A percentile compares a stretch with the other conserved stretches of the same genome.
These are phyloP conservation scores for Elysia crispata DNA, from an alignment of 2,888 invertebrate genomes.

Conservation along the genomic window DNA sequence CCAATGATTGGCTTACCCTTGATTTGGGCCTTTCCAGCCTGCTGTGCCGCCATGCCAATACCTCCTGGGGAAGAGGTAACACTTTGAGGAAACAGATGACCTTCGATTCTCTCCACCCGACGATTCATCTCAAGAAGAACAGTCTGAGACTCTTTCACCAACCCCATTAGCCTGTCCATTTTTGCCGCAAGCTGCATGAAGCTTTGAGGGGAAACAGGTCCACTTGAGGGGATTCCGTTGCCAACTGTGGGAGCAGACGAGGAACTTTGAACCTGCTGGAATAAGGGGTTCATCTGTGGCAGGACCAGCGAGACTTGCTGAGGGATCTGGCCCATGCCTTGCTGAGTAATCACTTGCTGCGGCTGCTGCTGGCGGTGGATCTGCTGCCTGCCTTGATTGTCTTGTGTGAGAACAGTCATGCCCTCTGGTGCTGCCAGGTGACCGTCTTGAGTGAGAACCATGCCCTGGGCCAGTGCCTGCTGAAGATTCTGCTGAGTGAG, in stretches of 20 bases:
- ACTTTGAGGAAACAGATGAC: slow-evolving; percentile 42
- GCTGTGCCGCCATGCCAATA: slow-evolving; percentile 15
- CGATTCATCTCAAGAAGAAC: slow-evolving; percentile 47
- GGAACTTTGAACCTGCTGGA: slow-evolving; percentile 50
- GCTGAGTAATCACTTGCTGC: slow-evolving; percentile 31
- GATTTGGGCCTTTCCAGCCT: slow-evolving; percentile 38
- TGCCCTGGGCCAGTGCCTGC: slow-evolving; percentile 48
- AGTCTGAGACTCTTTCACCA: slow-evolving; percentile 49
- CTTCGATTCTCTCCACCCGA: slow-evolving; percentile 50
- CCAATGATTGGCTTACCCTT: slow-evolving; percentile 39
- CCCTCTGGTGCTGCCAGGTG: slow-evolving; percentile 35
- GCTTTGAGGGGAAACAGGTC: slow-evolving; percentile 43
- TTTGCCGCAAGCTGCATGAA: slow-evolving; percentile 50
- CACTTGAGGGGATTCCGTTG: neutral
- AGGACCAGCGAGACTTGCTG: slow-evolving; percentile 51
- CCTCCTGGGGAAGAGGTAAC: neutral
- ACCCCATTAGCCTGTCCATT: slow-evolving; percentile 48
- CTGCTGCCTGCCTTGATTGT: slow-evolving; percentile 41
- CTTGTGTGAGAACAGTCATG: slow-evolving; percentile 42
- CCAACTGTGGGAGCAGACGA: neutral
- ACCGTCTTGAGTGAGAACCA: slow-evolving; percentile 48
- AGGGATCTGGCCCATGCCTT: slow-evolving; percentile 44
- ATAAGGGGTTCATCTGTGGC: slow-evolving; percentile 44
- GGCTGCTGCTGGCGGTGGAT: slow-evolving; percentile 30
- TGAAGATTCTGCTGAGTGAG: slow-evolving; percentile 52